A percentile compares a stretch with the other conserved stretches of the same genome.
phyloP scores from a whole-genome alignment of 2,797 vertebrate genomes.

The Vipera latastei region DNA sequence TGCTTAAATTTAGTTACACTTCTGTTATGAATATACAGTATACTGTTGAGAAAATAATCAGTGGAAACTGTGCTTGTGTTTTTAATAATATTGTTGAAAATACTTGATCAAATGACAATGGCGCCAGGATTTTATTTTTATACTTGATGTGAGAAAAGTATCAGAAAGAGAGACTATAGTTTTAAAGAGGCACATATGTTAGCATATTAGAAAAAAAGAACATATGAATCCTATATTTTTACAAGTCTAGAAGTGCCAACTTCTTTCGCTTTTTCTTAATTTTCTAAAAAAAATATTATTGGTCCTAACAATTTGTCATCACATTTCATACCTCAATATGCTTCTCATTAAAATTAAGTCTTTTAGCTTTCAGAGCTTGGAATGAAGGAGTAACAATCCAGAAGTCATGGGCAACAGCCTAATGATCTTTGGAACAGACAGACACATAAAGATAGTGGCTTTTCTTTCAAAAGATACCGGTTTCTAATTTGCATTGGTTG shows the following conservation, averaged over 20 bases:
- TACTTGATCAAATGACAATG: neutral
- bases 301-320: neutral
- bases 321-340: neutral
- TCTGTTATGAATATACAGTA: neutral
- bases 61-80: neutral
- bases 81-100: neutral
- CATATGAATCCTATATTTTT: neutral
- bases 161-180: neutral
- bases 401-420: neutral
- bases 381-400: conserved; percentile 19
- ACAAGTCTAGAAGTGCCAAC: neutral
- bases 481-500: neutral
- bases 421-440: conserved; percentile 34
- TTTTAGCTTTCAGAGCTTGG: conserved; percentile 28
- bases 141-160: neutral
- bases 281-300: conserved; percentile 16
- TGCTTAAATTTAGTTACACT: neutral
- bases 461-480: neutral
- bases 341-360: conserved; percentile 10
- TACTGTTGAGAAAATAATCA: neutral
- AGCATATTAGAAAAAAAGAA: neutral
- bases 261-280: neutral
- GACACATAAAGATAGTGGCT: neutral
- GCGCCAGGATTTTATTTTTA: neutral
- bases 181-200: neutral